phyloP scores from a whole-genome alignment of 2,888 invertebrate species.

The Amorpha juglandis region DNA sequence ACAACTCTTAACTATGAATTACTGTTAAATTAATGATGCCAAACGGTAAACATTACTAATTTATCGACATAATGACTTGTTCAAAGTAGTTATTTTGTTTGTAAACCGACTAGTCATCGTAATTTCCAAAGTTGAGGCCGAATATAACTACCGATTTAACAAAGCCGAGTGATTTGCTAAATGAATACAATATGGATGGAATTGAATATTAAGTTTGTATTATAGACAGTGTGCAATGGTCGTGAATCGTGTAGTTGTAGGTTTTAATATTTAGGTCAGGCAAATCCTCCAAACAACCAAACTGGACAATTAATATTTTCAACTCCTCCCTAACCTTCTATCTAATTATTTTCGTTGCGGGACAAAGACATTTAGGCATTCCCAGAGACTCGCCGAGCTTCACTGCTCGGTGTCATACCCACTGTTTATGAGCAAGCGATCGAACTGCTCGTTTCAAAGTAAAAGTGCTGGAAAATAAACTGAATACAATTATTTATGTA shows the following conservation, averaged over 20 bases:
- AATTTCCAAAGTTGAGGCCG: neutral
- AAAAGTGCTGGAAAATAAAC: no score
- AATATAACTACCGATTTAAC: neutral
- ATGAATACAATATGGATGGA: neutral
- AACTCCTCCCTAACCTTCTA: no score
- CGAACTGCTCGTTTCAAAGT: no score
- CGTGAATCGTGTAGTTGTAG: neutral
- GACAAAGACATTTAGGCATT: no score
- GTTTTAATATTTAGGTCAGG: neutral
- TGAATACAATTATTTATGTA: no score
- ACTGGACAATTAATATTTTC: no score
- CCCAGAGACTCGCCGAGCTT: no score
- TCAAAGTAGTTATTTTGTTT: slow-evolving; percentile 12
- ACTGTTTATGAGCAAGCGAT: no score
- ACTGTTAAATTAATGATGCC: slow-evolving; percentile 4
- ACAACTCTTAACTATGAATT: neutral
- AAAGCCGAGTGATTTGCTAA: neutral
- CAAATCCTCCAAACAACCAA: no score
- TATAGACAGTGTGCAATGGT: neutral
- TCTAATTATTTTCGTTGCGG: no score
- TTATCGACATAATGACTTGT: slow-evolving; percentile 15
- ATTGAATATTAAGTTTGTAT: no score
- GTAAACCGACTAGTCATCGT: slow-evolving; percentile 9
- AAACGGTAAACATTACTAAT: slow-evolving; percentile 10
- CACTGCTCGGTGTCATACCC: no score